phyloP scores from a whole-genome alignment of 1,140 invertebrate genomes.

The Temnothorax longispinosus region DNA sequence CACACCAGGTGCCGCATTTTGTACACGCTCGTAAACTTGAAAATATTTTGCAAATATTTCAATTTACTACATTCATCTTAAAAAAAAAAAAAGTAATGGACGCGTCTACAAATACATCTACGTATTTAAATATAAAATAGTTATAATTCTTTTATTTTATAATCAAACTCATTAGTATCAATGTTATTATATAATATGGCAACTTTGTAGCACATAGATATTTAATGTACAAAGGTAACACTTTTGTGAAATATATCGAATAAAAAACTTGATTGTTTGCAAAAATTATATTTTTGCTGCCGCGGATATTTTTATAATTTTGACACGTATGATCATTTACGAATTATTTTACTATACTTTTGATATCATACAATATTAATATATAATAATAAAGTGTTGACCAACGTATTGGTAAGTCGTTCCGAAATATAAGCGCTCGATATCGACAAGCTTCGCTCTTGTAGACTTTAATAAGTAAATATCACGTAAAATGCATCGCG shows the following conservation, averaged over 20 bases:
- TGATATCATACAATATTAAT: not conserved
- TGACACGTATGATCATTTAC: not conserved
- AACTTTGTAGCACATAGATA: not conserved
- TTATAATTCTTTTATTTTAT: not conserved
- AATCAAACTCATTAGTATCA: not conserved
- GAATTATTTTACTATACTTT: not conserved
- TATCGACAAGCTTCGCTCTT: not conserved
- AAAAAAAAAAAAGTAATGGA: not conserved
- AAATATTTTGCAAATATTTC: conserved; percentile 17
- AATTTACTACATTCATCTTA: not conserved
- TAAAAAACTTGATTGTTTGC: not conserved
- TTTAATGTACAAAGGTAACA: not conserved
- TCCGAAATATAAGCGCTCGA: not conserved
- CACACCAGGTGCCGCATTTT: not conserved
- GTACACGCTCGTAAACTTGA: not conserved
- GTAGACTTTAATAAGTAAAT: conserved; percentile 44
- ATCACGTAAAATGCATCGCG: conserved; percentile 40
- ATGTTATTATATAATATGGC: not conserved
- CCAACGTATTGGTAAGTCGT: not conserved
- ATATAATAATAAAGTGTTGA: not conserved
- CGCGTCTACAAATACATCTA: not conserved
- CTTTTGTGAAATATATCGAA: not conserved
- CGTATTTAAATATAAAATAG: not conserved
- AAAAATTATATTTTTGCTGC: not conserved
- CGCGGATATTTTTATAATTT: not conserved